Evolutionary conservation across 2,797 vertebrate genomes (phyloP).

Genomic region (Poecilia picta): DNA sequence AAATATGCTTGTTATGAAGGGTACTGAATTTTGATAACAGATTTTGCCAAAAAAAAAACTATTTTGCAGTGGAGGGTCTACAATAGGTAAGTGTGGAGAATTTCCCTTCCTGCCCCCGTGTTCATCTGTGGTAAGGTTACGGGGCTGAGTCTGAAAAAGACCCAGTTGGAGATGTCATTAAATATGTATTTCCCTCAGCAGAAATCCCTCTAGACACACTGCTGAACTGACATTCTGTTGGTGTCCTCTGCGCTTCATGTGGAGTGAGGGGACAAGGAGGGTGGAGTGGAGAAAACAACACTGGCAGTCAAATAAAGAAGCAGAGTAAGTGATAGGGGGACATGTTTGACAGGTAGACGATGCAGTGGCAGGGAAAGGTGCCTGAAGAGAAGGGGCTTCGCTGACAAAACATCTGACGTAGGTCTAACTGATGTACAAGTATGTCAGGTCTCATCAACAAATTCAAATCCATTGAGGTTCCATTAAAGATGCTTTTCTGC

Average conservation of each 20-base stretch:
- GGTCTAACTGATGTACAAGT: not conserved
- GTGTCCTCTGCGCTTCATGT: conserved; percentile 52
- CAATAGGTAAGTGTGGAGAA: conserved; percentile 20
- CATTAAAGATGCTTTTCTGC: not conserved
- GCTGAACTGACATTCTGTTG: conserved; percentile 60
- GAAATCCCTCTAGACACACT: conserved; percentile 69
- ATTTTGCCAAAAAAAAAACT: not conserved
- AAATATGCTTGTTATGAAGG: not conserved
- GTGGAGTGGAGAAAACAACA: conserved; percentile 23
- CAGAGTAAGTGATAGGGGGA: conserved; percentile 17
- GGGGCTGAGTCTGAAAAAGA: conserved; percentile 56
- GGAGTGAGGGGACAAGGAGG: conserved; percentile 15
- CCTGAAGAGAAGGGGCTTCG: not conserved
- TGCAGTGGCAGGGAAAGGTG: conserved; percentile 21
- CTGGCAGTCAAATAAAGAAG: conserved; percentile 20
- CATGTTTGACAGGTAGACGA: conserved; percentile 40
- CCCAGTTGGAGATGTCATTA: conserved; percentile 69
- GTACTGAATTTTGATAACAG: not conserved
- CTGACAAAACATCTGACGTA: not conserved
- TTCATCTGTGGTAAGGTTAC: conserved; percentile 34
- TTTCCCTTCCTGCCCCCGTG: conserved; percentile 23
- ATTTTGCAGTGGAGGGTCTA: not conserved
- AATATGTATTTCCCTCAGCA: conserved; percentile 74
- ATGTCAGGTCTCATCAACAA: not conserved
- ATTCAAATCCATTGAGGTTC: not conserved